Evolutionary conservation across 2,888 invertebrate species (phyloP).

Genomic region (Ditula angustiorana): DNA sequence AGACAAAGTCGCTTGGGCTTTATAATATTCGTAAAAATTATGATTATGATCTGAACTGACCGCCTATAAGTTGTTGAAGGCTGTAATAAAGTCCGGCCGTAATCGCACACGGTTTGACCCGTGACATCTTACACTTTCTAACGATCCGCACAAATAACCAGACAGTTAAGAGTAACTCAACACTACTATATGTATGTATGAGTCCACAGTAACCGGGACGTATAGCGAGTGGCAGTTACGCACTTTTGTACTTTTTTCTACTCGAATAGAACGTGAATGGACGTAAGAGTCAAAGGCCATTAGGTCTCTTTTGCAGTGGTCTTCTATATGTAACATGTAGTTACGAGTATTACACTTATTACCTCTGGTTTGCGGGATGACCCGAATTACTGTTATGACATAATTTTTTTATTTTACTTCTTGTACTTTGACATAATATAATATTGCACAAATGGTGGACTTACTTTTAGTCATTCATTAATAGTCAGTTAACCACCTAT

Average conservation of each 20-base stretch:
- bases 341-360: neutral
- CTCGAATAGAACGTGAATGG: neutral
- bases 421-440: neutral
- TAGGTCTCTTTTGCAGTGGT: neutral
- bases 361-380: neutral
- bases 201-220: neutral
- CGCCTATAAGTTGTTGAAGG: neutral
- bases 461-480: no score
- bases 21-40: neutral
- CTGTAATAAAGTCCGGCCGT: neutral
- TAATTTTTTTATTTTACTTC: neutral
- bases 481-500: no score
- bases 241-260: neutral
- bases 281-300: neutral
- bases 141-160: conserved; percentile 11
- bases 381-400: neutral
- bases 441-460: neutral
- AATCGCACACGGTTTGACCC: neutral
- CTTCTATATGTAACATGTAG: neutral
- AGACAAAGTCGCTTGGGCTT: neutral
- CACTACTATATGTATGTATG: neutral
- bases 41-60: neutral
- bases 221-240: neutral
- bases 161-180: neutral
- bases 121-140: conserved; percentile 18